A percentile compares a stretch with the other conserved stretches of the same genome.
Evolutionary conservation across 2,113 vertebrate species (phyloP).

Genomic region (Mola mola): DNA sequence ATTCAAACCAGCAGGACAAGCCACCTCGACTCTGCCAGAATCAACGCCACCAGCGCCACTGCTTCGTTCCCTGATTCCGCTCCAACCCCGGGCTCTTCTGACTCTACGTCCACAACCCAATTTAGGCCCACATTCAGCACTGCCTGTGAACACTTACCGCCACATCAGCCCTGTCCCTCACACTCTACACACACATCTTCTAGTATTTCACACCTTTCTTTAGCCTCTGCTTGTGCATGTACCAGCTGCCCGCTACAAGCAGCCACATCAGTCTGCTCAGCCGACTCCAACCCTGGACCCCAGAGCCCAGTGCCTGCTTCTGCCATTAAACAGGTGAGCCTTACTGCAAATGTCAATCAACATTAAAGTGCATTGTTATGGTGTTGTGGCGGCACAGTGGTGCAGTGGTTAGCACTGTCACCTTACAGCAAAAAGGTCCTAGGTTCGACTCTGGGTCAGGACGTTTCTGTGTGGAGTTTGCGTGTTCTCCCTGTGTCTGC

Average conservation of each 20-base stretch:
- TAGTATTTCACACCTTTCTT: neutral
- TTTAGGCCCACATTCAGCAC: neutral
- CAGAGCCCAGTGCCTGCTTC: conserved; percentile 75
- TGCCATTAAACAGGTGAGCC: conserved; percentile 84
- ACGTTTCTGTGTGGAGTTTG: too few relatives aligned
- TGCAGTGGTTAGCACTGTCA: too few relatives aligned
- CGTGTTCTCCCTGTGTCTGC: too few relatives aligned
- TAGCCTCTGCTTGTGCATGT: conserved; percentile 15
- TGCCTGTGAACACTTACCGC: conserved; percentile 1
- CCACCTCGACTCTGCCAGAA: neutral
- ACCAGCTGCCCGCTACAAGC: conserved; percentile 22
- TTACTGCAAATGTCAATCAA: neutral
- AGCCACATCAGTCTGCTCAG: conserved; percentile 43
- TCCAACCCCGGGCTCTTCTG: too few relatives aligned
- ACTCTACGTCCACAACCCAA: neutral
- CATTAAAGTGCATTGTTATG: too few relatives aligned
- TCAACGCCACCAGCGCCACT: too few relatives aligned
- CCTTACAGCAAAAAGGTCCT: too few relatives aligned
- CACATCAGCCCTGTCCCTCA: conserved; percentile 17
- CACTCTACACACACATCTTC: neutral
- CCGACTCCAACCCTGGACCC: conserved; percentile 56
- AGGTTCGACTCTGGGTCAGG: too few relatives aligned
- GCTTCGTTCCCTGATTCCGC: too few relatives aligned
- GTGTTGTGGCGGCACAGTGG: too few relatives aligned
- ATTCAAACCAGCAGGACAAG: conserved; percentile 8